Percentiles rank a stretch among this genome's conserved stretches.
These are phyloP conservation scores for Parauchenoglanis ngamensis DNA, from an alignment of 2,797 vertebrate genomes.

Conservation along the genomic window DNA sequence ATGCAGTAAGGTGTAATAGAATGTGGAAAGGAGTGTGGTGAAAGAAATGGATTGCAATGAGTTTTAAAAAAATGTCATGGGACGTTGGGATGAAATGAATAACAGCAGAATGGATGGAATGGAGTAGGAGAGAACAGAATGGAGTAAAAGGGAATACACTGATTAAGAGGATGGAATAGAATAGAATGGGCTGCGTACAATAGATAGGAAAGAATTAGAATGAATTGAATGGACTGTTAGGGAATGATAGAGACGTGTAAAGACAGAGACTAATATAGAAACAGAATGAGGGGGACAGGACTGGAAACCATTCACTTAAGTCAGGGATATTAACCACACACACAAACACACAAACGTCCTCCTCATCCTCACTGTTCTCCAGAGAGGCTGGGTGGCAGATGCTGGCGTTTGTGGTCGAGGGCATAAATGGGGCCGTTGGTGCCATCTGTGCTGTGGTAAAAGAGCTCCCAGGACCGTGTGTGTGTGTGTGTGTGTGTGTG, in stretches of 20 bases:
- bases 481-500: constrained; percentile 21
- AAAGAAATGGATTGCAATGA: neutral
- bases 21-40: neutral
- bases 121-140: neutral
- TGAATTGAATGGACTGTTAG: neutral
- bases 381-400: constrained; percentile 50
- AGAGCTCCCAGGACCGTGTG: constrained; percentile 46
- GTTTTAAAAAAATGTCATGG: neutral
- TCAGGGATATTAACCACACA: neutral
- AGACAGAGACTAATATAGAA: neutral
- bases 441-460: constrained; percentile 66
- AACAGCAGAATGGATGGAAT: neutral
- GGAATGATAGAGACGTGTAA: neutral
- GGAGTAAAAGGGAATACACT: neutral
- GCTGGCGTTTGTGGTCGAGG: constrained; percentile 46
- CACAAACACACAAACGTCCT: neutral
- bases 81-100: neutral
- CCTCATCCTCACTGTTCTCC: constrained; percentile 8
- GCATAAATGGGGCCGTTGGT: constrained; percentile 59
- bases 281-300: neutral
- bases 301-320: neutral
- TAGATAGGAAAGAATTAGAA: neutral
- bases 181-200: neutral
- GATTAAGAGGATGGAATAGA: neutral
- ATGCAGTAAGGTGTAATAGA: neutral